These are phyloP conservation scores for Pammene fasciana DNA, from an alignment of 2,888 invertebrate genomes.

Conservation along the genomic window DNA sequence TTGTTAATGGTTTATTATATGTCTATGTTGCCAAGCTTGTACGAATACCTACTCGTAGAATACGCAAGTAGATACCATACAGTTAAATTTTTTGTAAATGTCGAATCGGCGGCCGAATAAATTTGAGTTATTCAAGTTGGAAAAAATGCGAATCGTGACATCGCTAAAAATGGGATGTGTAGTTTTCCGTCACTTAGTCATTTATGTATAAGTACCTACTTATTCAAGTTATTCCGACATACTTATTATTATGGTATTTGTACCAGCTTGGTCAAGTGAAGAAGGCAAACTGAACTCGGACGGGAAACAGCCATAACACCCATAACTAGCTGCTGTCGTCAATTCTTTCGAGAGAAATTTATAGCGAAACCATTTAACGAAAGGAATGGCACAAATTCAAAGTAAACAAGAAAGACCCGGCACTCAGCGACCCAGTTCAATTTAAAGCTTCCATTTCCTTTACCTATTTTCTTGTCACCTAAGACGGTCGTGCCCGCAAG, in stretches of 20 bases:
- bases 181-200: too few relatives aligned
- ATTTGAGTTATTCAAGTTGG: too few relatives aligned
- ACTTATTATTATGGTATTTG: too few relatives aligned
- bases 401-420: slow-evolving; percentile 34
- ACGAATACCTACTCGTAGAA: background rate
- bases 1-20: background rate
- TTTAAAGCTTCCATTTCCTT: slow-evolving; percentile 44
- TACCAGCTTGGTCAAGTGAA: too few relatives aligned
- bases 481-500: slow-evolving; percentile 50
- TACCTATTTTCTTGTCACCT: slow-evolving; percentile 48
- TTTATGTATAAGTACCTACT: too few relatives aligned
- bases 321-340: background rate
- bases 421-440: slow-evolving; percentile 38
- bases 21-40: background rate
- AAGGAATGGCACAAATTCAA: slow-evolving; percentile 28
- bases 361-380: slow-evolving; percentile 18
- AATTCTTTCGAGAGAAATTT: background rate
- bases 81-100: too few relatives aligned
- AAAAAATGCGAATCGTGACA: too few relatives aligned
- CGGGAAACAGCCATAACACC: background rate
- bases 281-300: too few relatives aligned
- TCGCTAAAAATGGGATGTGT: too few relatives aligned
- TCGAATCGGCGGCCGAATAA: too few relatives aligned
- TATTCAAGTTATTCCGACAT: too few relatives aligned
- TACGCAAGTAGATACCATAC: background rate